Evolutionary conservation across 2,113 vertebrate species (phyloP), one percentile per base, ranked within the genome.

Genomic region (Atherinomorus stipes): DNA sequence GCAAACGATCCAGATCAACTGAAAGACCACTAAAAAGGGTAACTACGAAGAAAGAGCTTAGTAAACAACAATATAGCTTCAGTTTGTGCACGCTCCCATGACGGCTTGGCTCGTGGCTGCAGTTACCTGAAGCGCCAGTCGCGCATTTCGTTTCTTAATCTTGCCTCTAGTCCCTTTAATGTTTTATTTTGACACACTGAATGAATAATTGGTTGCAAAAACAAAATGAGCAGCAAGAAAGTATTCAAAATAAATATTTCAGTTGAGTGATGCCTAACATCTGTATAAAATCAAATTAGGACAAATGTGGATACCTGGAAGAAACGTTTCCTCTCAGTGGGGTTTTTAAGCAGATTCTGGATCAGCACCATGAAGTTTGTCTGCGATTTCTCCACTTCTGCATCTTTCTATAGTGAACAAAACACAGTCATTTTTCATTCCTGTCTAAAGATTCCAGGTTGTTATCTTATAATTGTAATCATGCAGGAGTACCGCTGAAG

Each of bases 301-400:
- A 38, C 4, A 34, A 15, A 25, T 57, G 37, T 49, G 2, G 10
- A 23, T 67, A 93, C 91, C 89, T 87, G 77, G 74, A 93, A 93
- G 56, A 93, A 93, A 25, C 61, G 80, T 25, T 88, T 89, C 65
- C 78, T 85, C 54, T 93, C 89, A 22, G 70, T 16, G 1, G 85
- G 61, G 51, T 45, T 91, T 79, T 90, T 91, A 3, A 89, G 88
- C 54, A 93, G 82, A 81, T 78, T 91, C 78, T 92, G 89, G 58
- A 93, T 87, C 44, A 93, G 78, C 44, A 89, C 90, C 91, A 93
- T 84, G 64, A 93, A 93, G 82, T 90, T 93, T 10, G 88, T 92
- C 75, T 93, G 89, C 11, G 78, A 92, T 81, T 85, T 88, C 63
- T 93, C 90, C 78, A 93, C 89, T 18, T 93, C 90, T 18, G 31